phyloP scores from a whole-genome alignment of 2,888 invertebrate genomes.

The Apomyelois bistriatella region DNA sequence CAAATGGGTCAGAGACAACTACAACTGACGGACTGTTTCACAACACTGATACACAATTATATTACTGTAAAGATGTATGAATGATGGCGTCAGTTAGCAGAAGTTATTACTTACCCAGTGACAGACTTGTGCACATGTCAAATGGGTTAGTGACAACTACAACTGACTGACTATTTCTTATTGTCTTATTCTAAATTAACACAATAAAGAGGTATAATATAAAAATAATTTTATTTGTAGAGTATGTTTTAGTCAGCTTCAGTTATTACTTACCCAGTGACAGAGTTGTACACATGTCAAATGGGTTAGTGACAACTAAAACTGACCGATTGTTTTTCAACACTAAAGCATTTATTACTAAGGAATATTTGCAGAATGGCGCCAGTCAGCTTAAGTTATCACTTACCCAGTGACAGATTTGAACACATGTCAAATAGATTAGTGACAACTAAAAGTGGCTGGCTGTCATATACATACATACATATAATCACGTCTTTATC shows the following conservation, averaged over 20 bases:
- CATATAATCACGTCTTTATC: too few relatives aligned
- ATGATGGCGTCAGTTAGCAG: conserved; percentile 8
- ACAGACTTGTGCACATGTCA: conserved; percentile 31
- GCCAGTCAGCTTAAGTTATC: conserved; percentile 10
- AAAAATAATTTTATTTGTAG: too few relatives aligned
- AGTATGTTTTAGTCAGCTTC: too few relatives aligned
- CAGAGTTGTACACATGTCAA: conserved; percentile 26
- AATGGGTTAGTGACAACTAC: conserved; percentile 3
- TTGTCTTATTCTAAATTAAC: not conserved
- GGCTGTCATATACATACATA: too few relatives aligned
- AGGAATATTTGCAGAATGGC: not conserved
- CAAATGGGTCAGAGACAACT: conserved; percentile 20
- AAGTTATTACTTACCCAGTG: conserved; percentile 35
- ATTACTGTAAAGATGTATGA: conserved; percentile 19
- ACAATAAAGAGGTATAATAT: too few relatives aligned
- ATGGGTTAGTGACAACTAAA: conserved; percentile 22
- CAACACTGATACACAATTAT: conserved; percentile 30
- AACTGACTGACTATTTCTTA: not conserved
- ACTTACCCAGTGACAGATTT: conserved; percentile 29
- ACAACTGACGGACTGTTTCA: conserved; percentile 7
- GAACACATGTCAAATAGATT: not conserved
- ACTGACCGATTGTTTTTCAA: not conserved
- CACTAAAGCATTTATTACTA: too few relatives aligned
- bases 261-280: conserved; percentile 30
- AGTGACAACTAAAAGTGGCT: not conserved